Conservation (phyloP, 2,797 vertebrate genomes). For the Sciaenops ocellatus region DNA sequence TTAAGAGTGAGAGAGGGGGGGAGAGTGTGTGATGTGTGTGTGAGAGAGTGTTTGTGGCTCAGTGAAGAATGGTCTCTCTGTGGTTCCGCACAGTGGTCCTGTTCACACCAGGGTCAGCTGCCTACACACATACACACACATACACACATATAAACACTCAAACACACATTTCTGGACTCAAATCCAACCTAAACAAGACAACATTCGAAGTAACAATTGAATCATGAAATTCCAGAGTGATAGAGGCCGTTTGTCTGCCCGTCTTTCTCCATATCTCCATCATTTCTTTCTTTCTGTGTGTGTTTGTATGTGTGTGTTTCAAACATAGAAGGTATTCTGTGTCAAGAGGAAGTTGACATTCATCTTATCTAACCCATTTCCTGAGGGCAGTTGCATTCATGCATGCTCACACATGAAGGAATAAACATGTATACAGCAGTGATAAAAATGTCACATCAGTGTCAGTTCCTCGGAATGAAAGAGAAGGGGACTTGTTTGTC, state of each 20-base stretch:
- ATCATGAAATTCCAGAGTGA: conserved; percentile 54
- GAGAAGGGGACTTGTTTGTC: background rate
- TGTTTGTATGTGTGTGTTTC: conserved; percentile 8
- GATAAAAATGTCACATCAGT: background rate
- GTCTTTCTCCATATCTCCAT: conserved; percentile 2
- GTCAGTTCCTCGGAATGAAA: conserved; percentile 10
- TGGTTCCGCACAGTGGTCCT: conserved; percentile 76
- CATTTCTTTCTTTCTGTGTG: background rate
- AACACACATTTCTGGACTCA: conserved; percentile 31
- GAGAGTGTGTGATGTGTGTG: conserved; percentile 37
- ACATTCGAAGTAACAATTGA: conserved; percentile 69
- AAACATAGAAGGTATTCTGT: conserved; percentile 19
- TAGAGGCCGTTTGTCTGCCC: conserved; percentile 16
- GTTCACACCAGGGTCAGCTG: conserved; percentile 82
- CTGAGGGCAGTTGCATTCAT: conserved; percentile 2
- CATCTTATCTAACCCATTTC: conserved; percentile 31
- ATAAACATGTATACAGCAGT: background rate
- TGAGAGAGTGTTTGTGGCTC: conserved; percentile 41
- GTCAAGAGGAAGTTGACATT: conserved; percentile 37
- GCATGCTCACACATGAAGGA: background rate
- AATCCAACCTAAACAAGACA: conserved; percentile 71
- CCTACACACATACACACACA: conserved; percentile 50
- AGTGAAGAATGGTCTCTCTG: conserved; percentile 78
- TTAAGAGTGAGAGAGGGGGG: conserved; percentile 17
- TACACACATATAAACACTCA: conserved; percentile 48